Conservation (phyloP, 2,113 vertebrate species). For the Psophia crepitans region DNA sequence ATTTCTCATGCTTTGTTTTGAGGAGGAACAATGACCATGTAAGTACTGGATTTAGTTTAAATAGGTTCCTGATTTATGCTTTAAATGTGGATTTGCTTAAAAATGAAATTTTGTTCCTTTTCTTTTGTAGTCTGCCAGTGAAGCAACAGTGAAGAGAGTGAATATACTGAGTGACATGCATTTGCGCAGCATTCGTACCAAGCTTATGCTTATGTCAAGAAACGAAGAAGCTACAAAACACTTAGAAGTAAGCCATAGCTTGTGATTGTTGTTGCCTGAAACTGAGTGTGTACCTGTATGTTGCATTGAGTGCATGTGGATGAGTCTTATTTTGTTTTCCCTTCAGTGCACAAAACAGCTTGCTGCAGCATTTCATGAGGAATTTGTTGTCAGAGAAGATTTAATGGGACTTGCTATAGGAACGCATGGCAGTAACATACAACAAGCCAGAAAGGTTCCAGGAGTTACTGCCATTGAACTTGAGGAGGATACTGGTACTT, state of each 20-base stretch:
- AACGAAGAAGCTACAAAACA: conserved; percentile 85
- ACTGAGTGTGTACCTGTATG: not conserved
- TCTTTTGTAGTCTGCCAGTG: conserved; percentile 77
- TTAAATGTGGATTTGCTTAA: not conserved
- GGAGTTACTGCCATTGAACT: conserved; percentile 84
- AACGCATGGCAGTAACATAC: conserved; percentile 83
- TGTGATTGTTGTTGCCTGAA: not conserved
- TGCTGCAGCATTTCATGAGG: conserved; percentile 84
- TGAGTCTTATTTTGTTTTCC: not conserved
- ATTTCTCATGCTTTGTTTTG: not conserved
- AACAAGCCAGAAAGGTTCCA: conserved; percentile 82
- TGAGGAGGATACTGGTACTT: conserved; percentile 83
- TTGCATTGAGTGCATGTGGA: not conserved
- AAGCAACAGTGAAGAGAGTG: conserved; percentile 84
- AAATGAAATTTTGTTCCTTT: not conserved
- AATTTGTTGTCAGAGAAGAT: conserved; percentile 85
- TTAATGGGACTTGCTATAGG: conserved; percentile 86
- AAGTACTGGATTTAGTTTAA: not conserved
- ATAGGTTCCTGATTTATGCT: not conserved
- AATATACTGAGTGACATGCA: conserved; percentile 86
- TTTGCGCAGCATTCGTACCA: conserved; percentile 83
- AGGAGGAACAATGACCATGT: not conserved
- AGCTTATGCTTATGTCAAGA: conserved; percentile 84
- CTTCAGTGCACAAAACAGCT: conserved; percentile 82
- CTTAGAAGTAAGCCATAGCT: conserved; percentile 76